These are phyloP conservation scores for Thera obeliscata DNA, from an alignment of 2,888 invertebrate genomes.

Conservation along the genomic window DNA sequence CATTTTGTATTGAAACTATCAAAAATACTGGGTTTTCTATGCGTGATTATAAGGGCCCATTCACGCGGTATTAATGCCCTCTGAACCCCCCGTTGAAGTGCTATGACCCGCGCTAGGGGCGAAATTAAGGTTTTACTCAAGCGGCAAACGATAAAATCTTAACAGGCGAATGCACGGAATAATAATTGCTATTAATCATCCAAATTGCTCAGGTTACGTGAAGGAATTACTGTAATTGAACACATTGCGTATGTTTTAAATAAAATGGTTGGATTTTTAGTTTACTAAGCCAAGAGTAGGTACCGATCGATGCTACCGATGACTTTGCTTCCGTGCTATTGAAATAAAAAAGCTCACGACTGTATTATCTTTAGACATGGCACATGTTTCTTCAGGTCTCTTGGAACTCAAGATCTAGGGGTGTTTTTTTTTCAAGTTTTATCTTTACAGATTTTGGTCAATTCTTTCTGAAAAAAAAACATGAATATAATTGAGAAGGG, in stretches of 20 bases:
- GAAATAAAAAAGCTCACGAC: no score
- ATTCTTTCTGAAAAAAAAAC: no score
- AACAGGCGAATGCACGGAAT: conserved; percentile 35
- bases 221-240: conserved; percentile 23
- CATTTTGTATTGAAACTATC: conserved; percentile 48
- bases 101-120: conserved; percentile 33
- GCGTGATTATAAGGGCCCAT: conserved; percentile 55
- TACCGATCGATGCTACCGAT: background rate
- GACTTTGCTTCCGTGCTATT: background rate
- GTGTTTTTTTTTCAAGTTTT: no score
- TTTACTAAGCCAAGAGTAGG: background rate
- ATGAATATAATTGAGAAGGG: no score
- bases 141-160: conserved; percentile 38
- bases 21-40: conserved; percentile 44
- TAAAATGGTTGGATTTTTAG: conserved; percentile 11
- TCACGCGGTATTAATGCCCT: conserved; percentile 57
- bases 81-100: conserved; percentile 35
- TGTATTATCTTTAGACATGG: no score
- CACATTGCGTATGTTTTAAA: conserved; percentile 14
- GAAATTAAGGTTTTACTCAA: conserved; percentile 39
- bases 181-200: conserved; percentile 38
- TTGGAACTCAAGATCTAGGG: no score
- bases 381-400: background rate
- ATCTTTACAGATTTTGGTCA: no score
- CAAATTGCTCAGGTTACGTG: conserved; percentile 23